Conservation (phyloP, 2,888 invertebrate species). For the Hyles lineata region DNA sequence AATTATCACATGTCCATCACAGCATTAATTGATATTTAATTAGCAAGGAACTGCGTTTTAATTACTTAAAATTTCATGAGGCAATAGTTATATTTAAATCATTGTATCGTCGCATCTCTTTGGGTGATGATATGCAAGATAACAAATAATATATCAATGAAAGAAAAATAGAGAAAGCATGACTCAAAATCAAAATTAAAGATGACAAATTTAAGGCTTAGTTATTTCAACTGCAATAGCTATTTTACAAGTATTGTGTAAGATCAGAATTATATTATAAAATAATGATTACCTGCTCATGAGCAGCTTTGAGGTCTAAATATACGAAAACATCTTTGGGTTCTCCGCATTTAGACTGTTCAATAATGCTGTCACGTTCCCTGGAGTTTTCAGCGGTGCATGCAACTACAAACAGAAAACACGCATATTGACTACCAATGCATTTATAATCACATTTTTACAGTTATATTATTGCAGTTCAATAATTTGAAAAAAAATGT, state of each 20-base stretch:
- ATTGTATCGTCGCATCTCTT: background rate
- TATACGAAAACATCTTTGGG: conserved; percentile 75
- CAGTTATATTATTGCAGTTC: background rate
- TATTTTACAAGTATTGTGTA: background rate
- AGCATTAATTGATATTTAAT: background rate
- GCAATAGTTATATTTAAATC: background rate
- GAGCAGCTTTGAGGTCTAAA: conserved; percentile 61
- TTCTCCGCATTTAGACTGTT: conserved; percentile 71
- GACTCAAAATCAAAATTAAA: background rate
- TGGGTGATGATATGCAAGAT: background rate
- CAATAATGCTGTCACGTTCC: conserved; percentile 64
- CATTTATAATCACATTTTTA: background rate
- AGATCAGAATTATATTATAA: background rate
- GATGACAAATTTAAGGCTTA: no score
- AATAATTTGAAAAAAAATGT: background rate
- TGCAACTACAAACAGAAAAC: conserved; percentile 57
- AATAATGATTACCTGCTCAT: conserved; percentile 65
- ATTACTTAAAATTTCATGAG: background rate
- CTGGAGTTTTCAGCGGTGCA: conserved; percentile 63
- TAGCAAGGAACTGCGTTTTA: background rate
- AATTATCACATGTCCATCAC: background rate
- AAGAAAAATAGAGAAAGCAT: background rate
- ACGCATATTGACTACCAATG: background rate
- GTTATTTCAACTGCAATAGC: background rate
- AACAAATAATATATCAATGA: background rate